Percentiles rank a stretch among this genome's conserved stretches.
Conservation (phyloP, 1,140 invertebrate species). For the Batillaria attramentaria region DNA sequence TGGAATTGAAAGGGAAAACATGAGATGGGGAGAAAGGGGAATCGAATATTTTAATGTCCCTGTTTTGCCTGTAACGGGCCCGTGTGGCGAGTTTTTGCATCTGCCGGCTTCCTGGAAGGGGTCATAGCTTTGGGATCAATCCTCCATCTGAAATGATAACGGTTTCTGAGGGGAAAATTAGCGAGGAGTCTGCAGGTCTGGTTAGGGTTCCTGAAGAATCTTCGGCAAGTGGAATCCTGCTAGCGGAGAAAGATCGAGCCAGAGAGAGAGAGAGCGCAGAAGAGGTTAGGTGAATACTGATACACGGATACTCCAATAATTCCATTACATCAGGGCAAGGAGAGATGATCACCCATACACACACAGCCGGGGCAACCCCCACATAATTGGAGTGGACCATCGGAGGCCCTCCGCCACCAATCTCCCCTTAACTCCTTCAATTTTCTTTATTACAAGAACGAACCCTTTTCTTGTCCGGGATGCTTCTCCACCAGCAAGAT, state of each 20-base stretch:
- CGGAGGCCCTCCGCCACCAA: neutral
- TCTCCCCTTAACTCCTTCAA: conserved; percentile 11
- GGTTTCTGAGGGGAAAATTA: conserved; percentile 9
- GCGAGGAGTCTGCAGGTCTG: neutral
- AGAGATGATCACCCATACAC: conserved; percentile 17
- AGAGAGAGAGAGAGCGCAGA: too few species aligned
- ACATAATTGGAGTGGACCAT: conserved; percentile 4
- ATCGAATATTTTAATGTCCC: conserved; percentile 37
- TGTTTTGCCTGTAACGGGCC: conserved; percentile 19
- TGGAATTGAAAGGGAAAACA: conserved; percentile 36
- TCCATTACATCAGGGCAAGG: conserved; percentile 10
- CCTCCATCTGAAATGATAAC: conserved; percentile 17
- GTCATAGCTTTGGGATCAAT: conserved; percentile 4
- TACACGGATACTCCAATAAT: too few species aligned
- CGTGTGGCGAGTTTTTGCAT: neutral
- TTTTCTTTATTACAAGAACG: conserved; percentile 20
- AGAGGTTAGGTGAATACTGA: too few species aligned
- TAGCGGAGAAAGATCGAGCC: too few species aligned
- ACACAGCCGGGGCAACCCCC: neutral
- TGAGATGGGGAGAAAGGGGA: conserved; percentile 30
- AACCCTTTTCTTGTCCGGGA: conserved; percentile 11
- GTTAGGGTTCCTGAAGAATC: too few species aligned
- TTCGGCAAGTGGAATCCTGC: too few species aligned
- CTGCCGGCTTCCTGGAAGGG: neutral
- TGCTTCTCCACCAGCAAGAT: too few species aligned